Percentiles rank a stretch among this genome's conserved stretches.
Conservation (phyloP, 2,797 vertebrate species). For the Coendou prehensilis region DNA sequence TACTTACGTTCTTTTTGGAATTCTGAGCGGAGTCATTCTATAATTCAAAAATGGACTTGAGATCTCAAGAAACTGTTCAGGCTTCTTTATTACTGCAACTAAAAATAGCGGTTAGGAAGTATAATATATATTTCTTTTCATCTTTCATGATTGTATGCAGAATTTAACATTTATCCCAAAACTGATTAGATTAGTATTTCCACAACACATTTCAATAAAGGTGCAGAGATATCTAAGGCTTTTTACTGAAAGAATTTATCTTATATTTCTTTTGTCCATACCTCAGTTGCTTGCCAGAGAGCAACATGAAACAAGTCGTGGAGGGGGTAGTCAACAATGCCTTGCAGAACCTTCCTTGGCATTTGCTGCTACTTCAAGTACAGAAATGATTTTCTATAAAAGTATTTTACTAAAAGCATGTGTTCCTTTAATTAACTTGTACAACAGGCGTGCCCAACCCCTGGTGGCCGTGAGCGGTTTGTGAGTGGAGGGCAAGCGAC, state of each 20-base stretch:
- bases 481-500: background rate
- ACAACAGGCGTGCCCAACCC: background rate
- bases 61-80: conserved; percentile 93
- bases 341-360: background rate
- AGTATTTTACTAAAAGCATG: background rate
- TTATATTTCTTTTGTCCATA: background rate
- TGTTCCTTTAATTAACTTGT: background rate
- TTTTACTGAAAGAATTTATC: background rate
- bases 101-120: conserved; percentile 43
- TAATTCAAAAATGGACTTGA: conserved; percentile 93
- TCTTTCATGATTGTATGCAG: background rate
- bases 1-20: conserved; percentile 90
- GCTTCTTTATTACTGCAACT: conserved; percentile 91
- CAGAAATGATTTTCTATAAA: background rate
- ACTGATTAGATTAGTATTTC: background rate
- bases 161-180: background rate
- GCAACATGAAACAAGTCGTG: background rate
- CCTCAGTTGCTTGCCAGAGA: background rate
- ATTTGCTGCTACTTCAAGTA: conserved; percentile 19
- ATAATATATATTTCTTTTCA: background rate
- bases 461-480: background rate
- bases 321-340: background rate
- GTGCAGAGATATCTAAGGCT: background rate
- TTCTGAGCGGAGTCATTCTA: conserved; percentile 83
- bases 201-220: background rate